These are phyloP conservation scores for Catamblyrhynchus diadema DNA, from an alignment of 2,797 vertebrate species.

Conservation along the genomic window DNA sequence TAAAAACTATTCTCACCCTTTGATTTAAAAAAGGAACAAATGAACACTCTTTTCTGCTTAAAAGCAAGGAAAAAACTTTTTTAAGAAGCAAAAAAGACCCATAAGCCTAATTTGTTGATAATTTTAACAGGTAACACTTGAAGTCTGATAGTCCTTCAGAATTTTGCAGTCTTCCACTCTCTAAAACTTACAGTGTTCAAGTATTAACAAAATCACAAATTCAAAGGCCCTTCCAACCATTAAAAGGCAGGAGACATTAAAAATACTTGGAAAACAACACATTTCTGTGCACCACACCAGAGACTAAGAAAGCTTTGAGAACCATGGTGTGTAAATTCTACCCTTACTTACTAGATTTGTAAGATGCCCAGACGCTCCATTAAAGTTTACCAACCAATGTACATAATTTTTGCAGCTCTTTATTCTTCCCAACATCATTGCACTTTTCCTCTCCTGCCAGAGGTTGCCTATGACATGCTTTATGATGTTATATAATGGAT, in stretches of 20 bases:
- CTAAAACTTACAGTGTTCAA: not conserved
- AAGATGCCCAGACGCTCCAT: not conserved
- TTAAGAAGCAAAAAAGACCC: not conserved
- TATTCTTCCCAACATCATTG: not conserved
- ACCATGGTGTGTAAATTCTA: not conserved
- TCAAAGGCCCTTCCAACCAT: not conserved
- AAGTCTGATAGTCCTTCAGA: not conserved
- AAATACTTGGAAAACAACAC: not conserved
- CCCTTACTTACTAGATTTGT: not conserved
- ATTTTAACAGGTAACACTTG: not conserved
- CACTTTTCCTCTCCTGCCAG: not conserved
- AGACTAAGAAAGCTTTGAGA: not conserved
- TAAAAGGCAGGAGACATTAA: not conserved
- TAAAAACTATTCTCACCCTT: not conserved
- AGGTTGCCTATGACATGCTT: not conserved
- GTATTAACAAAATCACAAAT: not conserved
- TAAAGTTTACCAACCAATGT: not conserved
- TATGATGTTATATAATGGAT: not conserved
- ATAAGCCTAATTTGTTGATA: not conserved
- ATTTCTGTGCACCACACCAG: not conserved
- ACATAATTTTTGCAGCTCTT: not conserved
- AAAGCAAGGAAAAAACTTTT: not conserved
- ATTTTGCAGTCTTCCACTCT: not conserved
- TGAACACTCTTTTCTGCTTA: not conserved
- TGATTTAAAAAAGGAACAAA: not conserved